These are phyloP conservation scores for Echeneis naucrates DNA, from an alignment of 2,797 vertebrate species.

Conservation along the genomic window DNA sequence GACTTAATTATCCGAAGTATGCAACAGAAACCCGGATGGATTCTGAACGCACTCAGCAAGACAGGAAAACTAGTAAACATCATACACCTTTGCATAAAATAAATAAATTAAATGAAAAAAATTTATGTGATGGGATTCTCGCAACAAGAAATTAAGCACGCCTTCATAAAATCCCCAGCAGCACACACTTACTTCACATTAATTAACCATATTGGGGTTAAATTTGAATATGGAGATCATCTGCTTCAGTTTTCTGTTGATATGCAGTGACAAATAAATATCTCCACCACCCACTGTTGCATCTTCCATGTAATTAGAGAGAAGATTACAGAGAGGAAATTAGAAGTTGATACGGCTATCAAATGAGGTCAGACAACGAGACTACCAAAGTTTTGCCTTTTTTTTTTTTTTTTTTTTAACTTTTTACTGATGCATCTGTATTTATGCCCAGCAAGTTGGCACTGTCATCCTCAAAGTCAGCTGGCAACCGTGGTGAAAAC, in stretches of 20 bases:
- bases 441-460: too few species aligned
- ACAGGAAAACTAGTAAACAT: conserved; percentile 13
- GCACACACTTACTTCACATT: conserved; percentile 11
- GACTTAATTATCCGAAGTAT: conserved; percentile 39
- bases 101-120: neutral
- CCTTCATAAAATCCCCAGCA: neutral
- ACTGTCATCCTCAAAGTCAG: neutral
- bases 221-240: conserved; percentile 17
- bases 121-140: neutral
- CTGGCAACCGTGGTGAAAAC: neutral
- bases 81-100: conserved; percentile 13
- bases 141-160: conserved; percentile 18
- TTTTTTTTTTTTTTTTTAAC: too few species aligned
- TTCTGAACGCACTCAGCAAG: conserved; percentile 23
- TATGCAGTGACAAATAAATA: conserved; percentile 23
- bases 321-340: too few species aligned
- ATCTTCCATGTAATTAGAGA: conserved; percentile 17
- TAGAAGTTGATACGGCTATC: neutral
- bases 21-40: conserved; percentile 1
- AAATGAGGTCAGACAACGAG: neutral
- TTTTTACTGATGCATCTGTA: neutral
- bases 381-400: neutral
- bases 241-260: conserved; percentile 21
- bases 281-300: neutral
- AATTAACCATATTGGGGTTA: conserved; percentile 26